Base-by-base conservation (phyloP, 2,113 vertebrate species). In the Okapia johnstoni region DNA sequence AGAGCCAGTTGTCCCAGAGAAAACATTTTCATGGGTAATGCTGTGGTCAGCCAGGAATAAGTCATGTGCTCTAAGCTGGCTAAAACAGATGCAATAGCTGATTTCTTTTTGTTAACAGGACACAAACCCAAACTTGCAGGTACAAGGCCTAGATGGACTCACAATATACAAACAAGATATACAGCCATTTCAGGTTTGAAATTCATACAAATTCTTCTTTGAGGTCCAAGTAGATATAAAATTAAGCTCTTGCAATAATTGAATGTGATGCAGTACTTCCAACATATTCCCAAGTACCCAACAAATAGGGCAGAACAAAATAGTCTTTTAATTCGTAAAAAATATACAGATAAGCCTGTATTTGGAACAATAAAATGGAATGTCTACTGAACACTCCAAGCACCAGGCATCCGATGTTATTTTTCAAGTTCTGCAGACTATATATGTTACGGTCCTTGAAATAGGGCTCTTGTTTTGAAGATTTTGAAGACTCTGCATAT, bases 111-210 rank as follows among this genome's bases (percentile, higher is more conserved):
- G 19, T 80, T 50, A 90, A 16, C 14, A 17, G 73, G 76, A 33
- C n/a, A 26, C 92, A 60, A 73, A 58, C 23, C 60, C 26, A 54
- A 50, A 40, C 54, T 54, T 92, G 77, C 30, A 23, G 2, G 13
- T 14, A 17, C 6, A 48, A 60, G 13, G 54, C 85, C 54, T 5
- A 7, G 55, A 55, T 0, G 26, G 63, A 33, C 13, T 21, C 5
- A 57, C 1, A 25, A 28, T 6, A 0, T 13, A 1, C 8, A 70
- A 46, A 1, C 11, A 70, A 57, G 30, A 70, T 0, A 12, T 0
- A 13, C 26, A 46, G 63, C 28, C n/a, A n/a, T 70, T 43, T 9
- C 1, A 25, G 55, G 40, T n/a, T 57, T 58, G 57, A 52, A 61
- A 90, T 8, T 28, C 84, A 79, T n/a, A 40, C 58, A 79, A 52